Evolutionary conservation across 1,140 invertebrate species (phyloP), one percentile per base, ranked within the genome.

Genomic region (Lethrus apterus): DNA sequence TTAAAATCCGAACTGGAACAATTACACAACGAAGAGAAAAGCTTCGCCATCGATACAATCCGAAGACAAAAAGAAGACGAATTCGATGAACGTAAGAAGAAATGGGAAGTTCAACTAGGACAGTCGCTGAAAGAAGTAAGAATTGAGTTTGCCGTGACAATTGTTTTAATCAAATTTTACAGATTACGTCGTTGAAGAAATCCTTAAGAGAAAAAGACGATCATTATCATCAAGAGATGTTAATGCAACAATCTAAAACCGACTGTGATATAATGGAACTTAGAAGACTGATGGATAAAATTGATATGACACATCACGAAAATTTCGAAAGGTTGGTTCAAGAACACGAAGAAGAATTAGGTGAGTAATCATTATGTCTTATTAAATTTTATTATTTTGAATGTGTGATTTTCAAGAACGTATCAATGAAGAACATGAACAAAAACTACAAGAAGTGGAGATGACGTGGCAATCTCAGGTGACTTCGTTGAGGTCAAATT

Each of bases 1-100:
- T 64, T 81, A 57, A 77, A 74, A 64, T 62, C 65, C 33, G 78
- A 80, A 62, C 60, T 80, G 45, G 76, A 78, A 54, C 67, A 71
- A 52, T 69, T 73, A 44, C 73, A 79, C 53, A 66, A 69, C 30
- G 77, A 80, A 50, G 78, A 80, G 51, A 77, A 77, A 43, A 66
- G 69, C 20, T 60, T 59, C n/a, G 73, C 73, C 5, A 64, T 80
- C 30, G 73, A 78, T 48, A 67, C 72, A 53, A 54, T 71, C 18
- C 63, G 70, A 38, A 64, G 55, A 35, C 61, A 71, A 52, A 68
- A 74, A 44, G 66, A 75, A 21, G 65, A 70, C 42, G 72, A 75
- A 55, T 63, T 75, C 31, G 52, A 66, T 9, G 62, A 65, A 19
- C 59, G 72, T 8, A 76, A 73, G 50, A 67, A 70, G 50, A 66